A percentile compares a stretch with the other conserved stretches of the same genome.
These are phyloP conservation scores for Mesitornis unicolor DNA, from an alignment of 2,113 vertebrate species.

Conservation along the genomic window DNA sequence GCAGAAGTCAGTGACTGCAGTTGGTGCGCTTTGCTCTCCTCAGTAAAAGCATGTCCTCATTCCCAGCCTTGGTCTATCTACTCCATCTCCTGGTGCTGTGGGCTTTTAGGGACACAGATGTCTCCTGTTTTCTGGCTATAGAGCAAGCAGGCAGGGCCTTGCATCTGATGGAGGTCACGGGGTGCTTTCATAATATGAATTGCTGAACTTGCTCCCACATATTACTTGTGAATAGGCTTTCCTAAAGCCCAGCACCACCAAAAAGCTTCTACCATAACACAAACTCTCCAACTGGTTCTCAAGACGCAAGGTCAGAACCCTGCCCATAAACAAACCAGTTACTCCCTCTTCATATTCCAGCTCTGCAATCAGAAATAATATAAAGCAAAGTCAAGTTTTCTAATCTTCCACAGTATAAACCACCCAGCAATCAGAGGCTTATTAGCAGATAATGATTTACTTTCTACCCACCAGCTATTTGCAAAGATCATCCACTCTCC, in stretches of 20 bases:
- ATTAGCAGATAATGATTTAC: constrained; percentile 53
- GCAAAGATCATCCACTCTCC: constrained; percentile 47
- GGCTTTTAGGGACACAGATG: background rate
- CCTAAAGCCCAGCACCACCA: background rate
- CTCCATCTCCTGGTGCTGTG: background rate
- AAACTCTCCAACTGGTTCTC: background rate
- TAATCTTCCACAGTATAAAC: background rate
- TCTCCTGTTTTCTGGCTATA: background rate
- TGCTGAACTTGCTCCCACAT: background rate
- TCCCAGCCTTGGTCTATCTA: background rate
- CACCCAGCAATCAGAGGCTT: constrained; percentile 29
- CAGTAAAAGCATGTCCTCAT: background rate
- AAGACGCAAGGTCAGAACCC: background rate
- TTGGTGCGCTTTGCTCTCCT: background rate
- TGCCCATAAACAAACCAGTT: background rate
- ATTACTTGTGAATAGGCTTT: background rate
- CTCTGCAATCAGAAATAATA: background rate
- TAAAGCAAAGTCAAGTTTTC: background rate
- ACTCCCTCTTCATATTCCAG: background rate
- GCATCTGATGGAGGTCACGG: fast-evolving
- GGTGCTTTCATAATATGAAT: background rate
- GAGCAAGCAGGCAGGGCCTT: background rate
- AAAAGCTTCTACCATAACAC: background rate
- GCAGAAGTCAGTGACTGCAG: background rate
- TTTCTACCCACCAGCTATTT: constrained; percentile 61